Evolutionary conservation across 2,797 vertebrate species (phyloP).

Genomic region (Delichon dasypus): DNA sequence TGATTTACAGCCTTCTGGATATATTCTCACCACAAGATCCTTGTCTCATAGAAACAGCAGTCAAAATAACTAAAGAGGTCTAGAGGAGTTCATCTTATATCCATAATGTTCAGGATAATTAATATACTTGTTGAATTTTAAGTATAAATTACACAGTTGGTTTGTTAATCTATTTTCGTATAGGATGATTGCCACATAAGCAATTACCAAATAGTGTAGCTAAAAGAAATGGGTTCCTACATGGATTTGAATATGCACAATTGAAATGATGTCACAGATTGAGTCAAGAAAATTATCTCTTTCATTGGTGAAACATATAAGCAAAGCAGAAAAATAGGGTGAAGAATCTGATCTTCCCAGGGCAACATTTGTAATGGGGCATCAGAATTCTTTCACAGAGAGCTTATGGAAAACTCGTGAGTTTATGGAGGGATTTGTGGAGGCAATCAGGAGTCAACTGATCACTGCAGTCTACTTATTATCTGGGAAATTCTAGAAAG

Average conservation of each 20-base stretch:
- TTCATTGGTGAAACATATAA: background rate
- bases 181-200: background rate
- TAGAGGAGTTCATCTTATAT: background rate
- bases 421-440: background rate
- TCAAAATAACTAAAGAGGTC: background rate
- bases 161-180: slow-evolving; percentile 20
- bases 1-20: slow-evolving; percentile 8
- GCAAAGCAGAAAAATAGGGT: background rate
- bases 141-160: background rate
- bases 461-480: background rate
- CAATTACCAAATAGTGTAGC: background rate
- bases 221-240: background rate
- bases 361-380: background rate
- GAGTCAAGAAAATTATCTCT: background rate
- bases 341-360: background rate
- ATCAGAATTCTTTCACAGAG: background rate
- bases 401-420: background rate
- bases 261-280: background rate
- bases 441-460: background rate
- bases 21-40: slow-evolving; percentile 27
- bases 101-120: slow-evolving; percentile 16
- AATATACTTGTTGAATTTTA: background rate
- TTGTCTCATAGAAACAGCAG: background rate
- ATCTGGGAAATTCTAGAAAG: background rate
- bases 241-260: background rate